Percentiles rank a stretch among this genome's conserved stretches.
These are phyloP conservation scores for Ictalurus furcatus DNA, from an alignment of 2,113 vertebrate species.

Conservation along the genomic window DNA sequence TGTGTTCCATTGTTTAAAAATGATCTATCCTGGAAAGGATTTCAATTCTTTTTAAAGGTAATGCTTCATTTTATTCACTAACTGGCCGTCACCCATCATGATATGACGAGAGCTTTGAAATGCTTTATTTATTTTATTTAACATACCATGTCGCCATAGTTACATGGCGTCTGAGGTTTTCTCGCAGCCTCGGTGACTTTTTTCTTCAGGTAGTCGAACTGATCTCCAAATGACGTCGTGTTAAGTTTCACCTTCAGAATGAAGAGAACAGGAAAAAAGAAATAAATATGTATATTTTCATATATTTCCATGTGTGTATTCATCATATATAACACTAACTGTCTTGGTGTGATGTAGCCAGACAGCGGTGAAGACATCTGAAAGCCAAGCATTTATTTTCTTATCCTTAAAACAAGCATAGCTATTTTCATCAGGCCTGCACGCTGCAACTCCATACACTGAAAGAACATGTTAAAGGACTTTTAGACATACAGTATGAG, in stretches of 20 bases:
- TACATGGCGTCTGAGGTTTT: not conserved
- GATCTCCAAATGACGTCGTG: not conserved
- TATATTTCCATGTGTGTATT: not conserved
- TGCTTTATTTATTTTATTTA: not conserved
- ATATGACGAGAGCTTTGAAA: too few relatives aligned
- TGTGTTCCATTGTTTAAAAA: not conserved
- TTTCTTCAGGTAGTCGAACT: not conserved
- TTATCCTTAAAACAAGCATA: not conserved
- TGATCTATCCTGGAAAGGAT: too few relatives aligned
- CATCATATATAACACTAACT: not conserved
- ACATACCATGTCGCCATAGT: constrained; percentile 26
- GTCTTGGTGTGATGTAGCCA: not conserved
- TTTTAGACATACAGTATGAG: not conserved
- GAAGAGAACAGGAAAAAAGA: not conserved
- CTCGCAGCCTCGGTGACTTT: not conserved
- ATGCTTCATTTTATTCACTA: not conserved
- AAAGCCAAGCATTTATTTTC: rapidly evolving
- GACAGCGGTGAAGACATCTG: not conserved
- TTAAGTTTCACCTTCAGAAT: not conserved
- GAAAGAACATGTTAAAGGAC: not conserved
- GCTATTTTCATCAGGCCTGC: not conserved
- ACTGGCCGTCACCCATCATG: too few relatives aligned
- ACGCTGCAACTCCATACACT: constrained; percentile 29
- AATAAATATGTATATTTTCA: too few relatives aligned
- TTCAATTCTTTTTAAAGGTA: not conserved